These are phyloP conservation scores for Meandrusa payeni DNA, from an alignment of 2,888 invertebrate genomes.

Conservation along the genomic window DNA sequence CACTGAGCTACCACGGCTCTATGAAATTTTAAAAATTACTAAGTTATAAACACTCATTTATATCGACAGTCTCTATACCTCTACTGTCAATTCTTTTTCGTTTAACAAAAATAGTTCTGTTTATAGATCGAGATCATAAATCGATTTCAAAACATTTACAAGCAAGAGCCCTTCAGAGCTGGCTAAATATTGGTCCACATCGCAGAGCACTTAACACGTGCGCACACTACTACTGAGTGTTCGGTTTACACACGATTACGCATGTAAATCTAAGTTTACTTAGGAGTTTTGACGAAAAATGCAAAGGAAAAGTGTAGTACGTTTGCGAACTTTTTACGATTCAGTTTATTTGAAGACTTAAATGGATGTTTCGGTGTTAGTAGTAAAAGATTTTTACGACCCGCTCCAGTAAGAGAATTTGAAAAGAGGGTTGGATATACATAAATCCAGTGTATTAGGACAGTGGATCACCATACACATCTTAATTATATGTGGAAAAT, in stretches of 20 bases:
- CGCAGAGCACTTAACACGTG: constrained; percentile 25
- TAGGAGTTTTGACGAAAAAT: constrained; percentile 24
- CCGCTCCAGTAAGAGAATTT: constrained; percentile 13
- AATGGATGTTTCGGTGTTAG: constrained; percentile 24
- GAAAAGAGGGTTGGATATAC: constrained; percentile 9
- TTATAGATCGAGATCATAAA: constrained; percentile 14
- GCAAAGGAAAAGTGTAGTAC: constrained; percentile 13
- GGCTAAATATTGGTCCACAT: constrained; percentile 24
- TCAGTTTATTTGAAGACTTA: constrained; percentile 23
- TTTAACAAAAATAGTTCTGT: too few species aligned
- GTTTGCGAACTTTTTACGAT: constrained; percentile 22
- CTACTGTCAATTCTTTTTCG: too few species aligned
- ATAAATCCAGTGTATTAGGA: too few species aligned
- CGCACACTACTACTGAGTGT: constrained; percentile 12
- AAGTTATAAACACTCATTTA: too few species aligned
- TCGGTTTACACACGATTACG: constrained; percentile 25
- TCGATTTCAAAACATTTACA: constrained; percentile 18
- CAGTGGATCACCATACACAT: too few species aligned
- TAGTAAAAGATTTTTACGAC: constrained; percentile 18
- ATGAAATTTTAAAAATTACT: too few species aligned
- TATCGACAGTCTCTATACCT: too few species aligned
- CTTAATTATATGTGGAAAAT: too few species aligned
- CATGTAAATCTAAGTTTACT: constrained; percentile 26
- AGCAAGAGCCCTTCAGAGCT: constrained; percentile 8
- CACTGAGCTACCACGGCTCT: too few species aligned